Percentiles rank a stretch among this genome's conserved stretches.
Evolutionary conservation across 2,113 vertebrate genomes (phyloP).

Genomic region (Thinocorus orbignyianus): DNA sequence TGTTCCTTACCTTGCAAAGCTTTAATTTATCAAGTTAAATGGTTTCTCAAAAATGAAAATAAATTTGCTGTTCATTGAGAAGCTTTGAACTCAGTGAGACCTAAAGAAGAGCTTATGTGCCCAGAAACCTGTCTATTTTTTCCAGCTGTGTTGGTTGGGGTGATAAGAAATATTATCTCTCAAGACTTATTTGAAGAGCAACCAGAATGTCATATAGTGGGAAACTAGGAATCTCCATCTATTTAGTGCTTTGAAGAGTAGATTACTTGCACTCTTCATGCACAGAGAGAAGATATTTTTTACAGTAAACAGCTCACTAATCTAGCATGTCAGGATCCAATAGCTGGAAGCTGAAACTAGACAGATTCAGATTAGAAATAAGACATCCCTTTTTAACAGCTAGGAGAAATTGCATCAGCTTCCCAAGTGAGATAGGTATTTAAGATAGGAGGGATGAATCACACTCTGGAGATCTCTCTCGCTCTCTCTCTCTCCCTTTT

Average conservation of each 20-base stretch:
- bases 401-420: slow-evolving; percentile 33
- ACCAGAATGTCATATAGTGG: neutral
- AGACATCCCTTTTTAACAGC: slow-evolving; percentile 8
- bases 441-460: slow-evolving; percentile 29
- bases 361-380: slow-evolving; percentile 50
- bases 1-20: slow-evolving; percentile 1
- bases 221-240: slow-evolving; percentile 11
- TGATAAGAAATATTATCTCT: slow-evolving; percentile 51
- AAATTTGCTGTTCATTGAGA: slow-evolving; percentile 24
- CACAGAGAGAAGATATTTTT: neutral
- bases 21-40: slow-evolving; percentile 34
- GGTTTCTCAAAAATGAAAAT: slow-evolving; percentile 39
- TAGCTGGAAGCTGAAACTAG: neutral
- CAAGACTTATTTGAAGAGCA: slow-evolving; percentile 18
- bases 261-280: slow-evolving; percentile 14
- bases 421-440: slow-evolving; percentile 11
- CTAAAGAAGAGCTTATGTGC: slow-evolving; percentile 8
- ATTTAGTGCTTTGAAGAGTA: slow-evolving; percentile 26
- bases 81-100: slow-evolving; percentile 32
- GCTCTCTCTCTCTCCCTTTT: neutral
- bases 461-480: neutral
- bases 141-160: neutral
- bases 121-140: slow-evolving; percentile 3
- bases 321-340: slow-evolving; percentile 24
- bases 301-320: slow-evolving; percentile 39